Conservation (phyloP, 2,113 vertebrate genomes). For the Pyxicephalus adspersus region DNA sequence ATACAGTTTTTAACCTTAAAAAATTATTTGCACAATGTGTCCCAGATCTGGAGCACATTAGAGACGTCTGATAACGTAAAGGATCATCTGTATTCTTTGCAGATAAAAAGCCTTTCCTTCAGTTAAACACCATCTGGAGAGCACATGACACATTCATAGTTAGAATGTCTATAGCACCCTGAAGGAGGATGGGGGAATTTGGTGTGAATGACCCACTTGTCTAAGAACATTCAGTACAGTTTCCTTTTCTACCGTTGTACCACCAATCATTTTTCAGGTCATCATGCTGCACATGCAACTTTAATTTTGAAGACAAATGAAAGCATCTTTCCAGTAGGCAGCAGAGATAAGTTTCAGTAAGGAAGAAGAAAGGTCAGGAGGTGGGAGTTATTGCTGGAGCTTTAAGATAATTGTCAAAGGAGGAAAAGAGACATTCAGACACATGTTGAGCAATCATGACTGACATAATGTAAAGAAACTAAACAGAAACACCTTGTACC, state of each 20-base stretch:
- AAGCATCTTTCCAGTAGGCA: not conserved
- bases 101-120: no score
- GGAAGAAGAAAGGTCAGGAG: not conserved
- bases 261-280: not conserved
- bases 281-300: constrained; percentile 4
- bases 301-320: constrained; percentile 31
- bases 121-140: not conserved
- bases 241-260: not conserved
- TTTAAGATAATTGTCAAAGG: not conserved
- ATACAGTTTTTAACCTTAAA: no score
- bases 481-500: no score
- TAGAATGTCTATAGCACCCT: not conserved
- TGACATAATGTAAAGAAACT: no score
- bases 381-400: not conserved
- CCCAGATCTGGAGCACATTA: no score
- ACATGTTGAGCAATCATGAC: not conserved
- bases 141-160: not conserved
- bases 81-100: no score
- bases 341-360: constrained; percentile 9
- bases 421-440: not conserved
- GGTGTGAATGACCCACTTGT: not conserved
- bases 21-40: no score
- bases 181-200: not conserved
- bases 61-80: no score
- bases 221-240: not conserved